These are phyloP conservation scores for Erannis defoliaria DNA, from an alignment of 2,888 invertebrate species.

Conservation along the genomic window DNA sequence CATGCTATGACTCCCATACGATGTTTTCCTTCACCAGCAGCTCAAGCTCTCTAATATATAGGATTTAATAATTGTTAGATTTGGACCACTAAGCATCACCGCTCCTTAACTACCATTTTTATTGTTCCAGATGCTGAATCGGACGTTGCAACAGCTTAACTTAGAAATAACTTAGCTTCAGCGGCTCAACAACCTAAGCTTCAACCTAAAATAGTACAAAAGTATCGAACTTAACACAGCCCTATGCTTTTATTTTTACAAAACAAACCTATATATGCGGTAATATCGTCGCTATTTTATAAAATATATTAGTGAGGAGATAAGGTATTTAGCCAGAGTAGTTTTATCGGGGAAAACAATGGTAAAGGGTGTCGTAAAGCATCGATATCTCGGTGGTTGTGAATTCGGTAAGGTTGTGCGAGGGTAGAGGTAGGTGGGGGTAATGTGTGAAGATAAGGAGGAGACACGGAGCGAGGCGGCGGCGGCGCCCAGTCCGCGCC, in stretches of 20 bases:
- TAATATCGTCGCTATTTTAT: slow-evolving; percentile 66
- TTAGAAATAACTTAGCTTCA: slow-evolving; percentile 68
- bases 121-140: slow-evolving; percentile 83
- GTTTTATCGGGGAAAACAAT: slow-evolving; percentile 81
- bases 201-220: slow-evolving; percentile 73
- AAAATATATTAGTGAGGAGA: slow-evolving; percentile 67
- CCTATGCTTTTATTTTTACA: slow-evolving; percentile 44
- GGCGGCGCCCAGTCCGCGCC: slow-evolving; percentile 65
- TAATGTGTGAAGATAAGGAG: slow-evolving; percentile 83
- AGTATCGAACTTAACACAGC: slow-evolving; percentile 75
- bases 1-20: no score
- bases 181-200: slow-evolving; percentile 48
- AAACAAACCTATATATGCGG: slow-evolving; percentile 54
- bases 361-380: slow-evolving; percentile 79
- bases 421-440: slow-evolving; percentile 58
- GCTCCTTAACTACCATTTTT: slow-evolving; percentile 26
- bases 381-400: slow-evolving; percentile 79
- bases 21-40: no score
- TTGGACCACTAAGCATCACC: no score
- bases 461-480: slow-evolving; percentile 76
- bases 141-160: slow-evolving; percentile 73
- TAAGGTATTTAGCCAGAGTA: slow-evolving; percentile 54
- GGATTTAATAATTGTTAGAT: no score
- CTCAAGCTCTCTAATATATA: no score
- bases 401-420: slow-evolving; percentile 73